A percentile compares a stretch with the other conserved stretches of the same genome.
Evolutionary conservation across 53 echinoderm and acorn worm genomes (phyloP).

Genomic region (Holothuria leucospilota): DNA sequence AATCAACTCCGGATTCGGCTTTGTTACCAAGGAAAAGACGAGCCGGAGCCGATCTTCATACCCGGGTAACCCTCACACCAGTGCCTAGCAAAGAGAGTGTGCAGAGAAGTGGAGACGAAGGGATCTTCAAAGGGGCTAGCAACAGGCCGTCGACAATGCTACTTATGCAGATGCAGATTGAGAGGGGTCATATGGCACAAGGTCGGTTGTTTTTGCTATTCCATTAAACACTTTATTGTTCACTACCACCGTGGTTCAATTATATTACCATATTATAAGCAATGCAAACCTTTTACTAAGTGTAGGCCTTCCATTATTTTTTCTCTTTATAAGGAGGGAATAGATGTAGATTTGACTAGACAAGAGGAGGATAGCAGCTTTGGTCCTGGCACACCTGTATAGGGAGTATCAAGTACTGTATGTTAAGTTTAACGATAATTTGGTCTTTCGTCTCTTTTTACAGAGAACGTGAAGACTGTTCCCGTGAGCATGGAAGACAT

Average conservation of each 20-base stretch:
- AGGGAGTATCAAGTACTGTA: no score
- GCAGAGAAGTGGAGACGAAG: slow-evolving; percentile 24
- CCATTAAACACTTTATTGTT: no score
- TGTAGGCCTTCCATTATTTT: no score
- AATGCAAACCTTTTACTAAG: no score
- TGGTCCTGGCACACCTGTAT: no score
- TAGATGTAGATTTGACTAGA: no score
- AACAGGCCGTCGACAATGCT: slow-evolving; percentile 20
- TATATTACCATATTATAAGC: no score
- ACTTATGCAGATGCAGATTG: slow-evolving; percentile 46
- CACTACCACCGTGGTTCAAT: no score
- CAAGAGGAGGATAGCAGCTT: no score
- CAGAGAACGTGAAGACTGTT: slow-evolving; percentile 41
- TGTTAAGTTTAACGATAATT: no score
- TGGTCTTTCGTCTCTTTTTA: no score
- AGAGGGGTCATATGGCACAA: slow-evolving; percentile 46
- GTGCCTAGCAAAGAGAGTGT: slow-evolving; percentile 59
- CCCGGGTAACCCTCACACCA: slow-evolving; percentile 58
- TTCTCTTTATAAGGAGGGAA: no score
- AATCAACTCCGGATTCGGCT: background rate
- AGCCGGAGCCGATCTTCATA: slow-evolving; percentile 26
- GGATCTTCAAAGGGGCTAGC: slow-evolving; percentile 7
- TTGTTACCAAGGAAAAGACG: slow-evolving; percentile 28
- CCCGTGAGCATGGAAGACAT: slow-evolving; percentile 43
- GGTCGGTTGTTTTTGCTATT: background rate